A percentile compares a stretch with the other conserved stretches of the same genome.
Conservation (phyloP, 2,113 vertebrate species). For the Tympanuchus pallidicinctus region DNA sequence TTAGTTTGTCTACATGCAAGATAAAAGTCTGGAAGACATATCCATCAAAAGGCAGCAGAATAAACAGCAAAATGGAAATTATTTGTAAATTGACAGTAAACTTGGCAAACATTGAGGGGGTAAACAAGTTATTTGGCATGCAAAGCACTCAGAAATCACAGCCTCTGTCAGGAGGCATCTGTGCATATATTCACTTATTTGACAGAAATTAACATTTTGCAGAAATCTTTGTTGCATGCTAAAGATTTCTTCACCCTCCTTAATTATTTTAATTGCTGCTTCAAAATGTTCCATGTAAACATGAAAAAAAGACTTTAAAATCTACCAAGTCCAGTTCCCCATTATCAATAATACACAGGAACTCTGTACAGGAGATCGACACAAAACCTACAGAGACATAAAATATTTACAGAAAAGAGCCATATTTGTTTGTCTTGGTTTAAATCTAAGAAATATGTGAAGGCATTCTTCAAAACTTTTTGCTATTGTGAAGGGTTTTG, state of each 20-base stretch:
- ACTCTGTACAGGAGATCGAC: slow-evolving; percentile 24
- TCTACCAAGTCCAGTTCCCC: slow-evolving; percentile 60
- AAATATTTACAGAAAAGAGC: slow-evolving; percentile 41
- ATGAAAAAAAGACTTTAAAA: slow-evolving; percentile 74
- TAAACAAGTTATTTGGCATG: slow-evolving; percentile 87
- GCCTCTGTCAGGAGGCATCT: slow-evolving; percentile 89
- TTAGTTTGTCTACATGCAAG: slow-evolving; percentile 94
- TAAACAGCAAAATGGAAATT: slow-evolving; percentile 94
- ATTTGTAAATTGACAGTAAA: slow-evolving; percentile 94
- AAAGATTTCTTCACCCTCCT: slow-evolving; percentile 84
- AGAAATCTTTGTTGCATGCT: slow-evolving; percentile 88
- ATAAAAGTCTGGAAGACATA: slow-evolving; percentile 93
- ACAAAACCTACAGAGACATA: neutral
- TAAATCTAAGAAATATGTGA: neutral
- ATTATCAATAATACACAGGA: slow-evolving; percentile 57
- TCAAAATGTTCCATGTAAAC: slow-evolving; percentile 80
- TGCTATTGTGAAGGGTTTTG: neutral
- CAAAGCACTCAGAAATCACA: slow-evolving; percentile 85
- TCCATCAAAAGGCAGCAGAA: slow-evolving; percentile 91
- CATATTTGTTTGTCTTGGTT: neutral
- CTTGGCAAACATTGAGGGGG: slow-evolving; percentile 87
- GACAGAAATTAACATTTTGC: slow-evolving; percentile 91
- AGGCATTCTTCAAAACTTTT: neutral
- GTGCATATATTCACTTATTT: slow-evolving; percentile 88
- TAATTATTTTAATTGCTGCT: slow-evolving; percentile 92